Base-by-base conservation (phyloP, 2,797 vertebrate species). In the Mus caroli region DNA sequence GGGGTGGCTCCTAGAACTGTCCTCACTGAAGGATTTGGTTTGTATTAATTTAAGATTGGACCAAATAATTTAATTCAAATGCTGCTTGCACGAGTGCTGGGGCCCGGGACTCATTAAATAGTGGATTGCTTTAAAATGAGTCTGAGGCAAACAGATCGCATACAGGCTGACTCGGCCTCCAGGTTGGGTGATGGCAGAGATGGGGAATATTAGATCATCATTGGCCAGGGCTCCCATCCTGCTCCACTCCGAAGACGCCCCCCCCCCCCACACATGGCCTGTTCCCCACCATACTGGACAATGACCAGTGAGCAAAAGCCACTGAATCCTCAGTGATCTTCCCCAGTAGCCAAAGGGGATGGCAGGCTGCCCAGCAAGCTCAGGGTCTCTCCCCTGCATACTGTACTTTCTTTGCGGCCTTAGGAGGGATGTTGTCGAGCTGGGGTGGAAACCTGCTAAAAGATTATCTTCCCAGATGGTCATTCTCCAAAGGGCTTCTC, bases 41-140 rank as follows among this genome's bases (percentile, higher is more conserved):
- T 69, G 34, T 90, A 95, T 98, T 97, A 97, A 97, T 96, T 90
- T 91, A 89, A 97, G 96, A 97, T 97, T 96, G 97, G 96, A 77
- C 91, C 94, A 75, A 94, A 94, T 86, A 94, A 97, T 97, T 97
- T 92, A 87, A 95, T 97, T 93, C 94, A 0, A 77, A 95, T 46
- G 93, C 91, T 91, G 92, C 69, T 91, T 80, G 88, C 94, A 80
- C 82, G 77, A 46, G 84, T 79, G 34, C 89, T 28, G 93, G 93
- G 96, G 80, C 96, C 91, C 91, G 88, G 97, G 96, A 97, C 97
- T 96, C 85, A 92, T 97, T 97, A 96, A 97, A 97, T 83, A 97
- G 97, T 90, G 96, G 97, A 97, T 95, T 92, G 96, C 96, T 98
- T 96, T 94, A 75, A 96, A 97, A 98, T 96, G 92, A 97, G 97